Conservation (phyloP, 1,140 invertebrate species). For the Probaryconus sp. region DNA sequence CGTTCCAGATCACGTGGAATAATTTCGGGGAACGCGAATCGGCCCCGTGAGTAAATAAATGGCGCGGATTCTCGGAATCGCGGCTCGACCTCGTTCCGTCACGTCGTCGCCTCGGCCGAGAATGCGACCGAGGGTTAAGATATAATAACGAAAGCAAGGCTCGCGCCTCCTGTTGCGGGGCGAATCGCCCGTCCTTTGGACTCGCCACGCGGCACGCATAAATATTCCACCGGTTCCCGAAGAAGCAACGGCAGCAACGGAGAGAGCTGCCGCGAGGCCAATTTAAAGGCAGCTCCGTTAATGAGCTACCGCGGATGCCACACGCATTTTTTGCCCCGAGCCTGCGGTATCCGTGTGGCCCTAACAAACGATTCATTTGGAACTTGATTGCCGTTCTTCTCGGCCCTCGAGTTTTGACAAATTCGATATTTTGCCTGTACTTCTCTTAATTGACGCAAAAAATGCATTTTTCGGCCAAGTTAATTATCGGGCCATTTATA, state of each 20-base stretch:
- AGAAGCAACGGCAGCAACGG: slow-evolving; percentile 57
- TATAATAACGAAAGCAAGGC: slow-evolving; percentile 48
- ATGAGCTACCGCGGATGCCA: slow-evolving; percentile 74
- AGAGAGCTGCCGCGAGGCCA: slow-evolving; percentile 72
- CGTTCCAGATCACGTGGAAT: slow-evolving; percentile 41
- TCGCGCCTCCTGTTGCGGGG: slow-evolving; percentile 32
- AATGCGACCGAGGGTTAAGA: slow-evolving; percentile 32
- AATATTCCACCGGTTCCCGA: slow-evolving; percentile 67
- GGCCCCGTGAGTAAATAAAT: slow-evolving; percentile 21
- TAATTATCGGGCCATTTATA: slow-evolving; percentile 54
- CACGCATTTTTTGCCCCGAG: slow-evolving; percentile 70
- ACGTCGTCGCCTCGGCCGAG: slow-evolving; percentile 53
- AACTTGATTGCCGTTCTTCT: slow-evolving; percentile 43
- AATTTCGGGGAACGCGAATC: slow-evolving; percentile 30
- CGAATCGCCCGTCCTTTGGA: slow-evolving; percentile 29
- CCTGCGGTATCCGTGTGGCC: slow-evolving; percentile 57
- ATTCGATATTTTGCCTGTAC: slow-evolving; percentile 58
- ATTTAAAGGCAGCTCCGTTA: slow-evolving; percentile 76
- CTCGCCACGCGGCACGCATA: slow-evolving; percentile 69
- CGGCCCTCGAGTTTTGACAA: slow-evolving; percentile 47
- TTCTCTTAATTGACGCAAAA: slow-evolving; percentile 56
- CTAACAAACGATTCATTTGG: slow-evolving; percentile 57
- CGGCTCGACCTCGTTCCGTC: slow-evolving; percentile 50
- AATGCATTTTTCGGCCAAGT: slow-evolving; percentile 50
- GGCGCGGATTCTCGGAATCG: slow-evolving; percentile 40